phyloP scores from a whole-genome alignment of 2,888 invertebrate species.

The Glaucopsyche alexis region DNA sequence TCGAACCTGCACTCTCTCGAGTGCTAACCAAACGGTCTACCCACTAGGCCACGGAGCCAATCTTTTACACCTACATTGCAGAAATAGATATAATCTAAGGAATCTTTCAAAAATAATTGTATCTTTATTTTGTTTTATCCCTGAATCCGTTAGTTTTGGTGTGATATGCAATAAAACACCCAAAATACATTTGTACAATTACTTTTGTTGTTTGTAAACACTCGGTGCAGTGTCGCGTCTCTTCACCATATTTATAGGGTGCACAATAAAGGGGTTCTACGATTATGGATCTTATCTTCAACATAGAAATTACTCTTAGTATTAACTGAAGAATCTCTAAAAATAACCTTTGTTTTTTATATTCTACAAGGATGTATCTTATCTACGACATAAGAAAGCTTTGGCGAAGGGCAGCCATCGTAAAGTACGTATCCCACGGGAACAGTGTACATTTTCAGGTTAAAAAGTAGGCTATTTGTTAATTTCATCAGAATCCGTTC shows the following conservation, averaged over 20 bases:
- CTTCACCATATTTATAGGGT: neutral
- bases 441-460: too few relatives aligned
- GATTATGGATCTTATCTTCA: neutral
- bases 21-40: too few relatives aligned
- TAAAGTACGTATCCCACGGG: too few relatives aligned
- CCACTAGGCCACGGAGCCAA: too few relatives aligned
- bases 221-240: neutral
- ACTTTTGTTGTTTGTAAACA: neutral
- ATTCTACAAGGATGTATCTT: too few relatives aligned
- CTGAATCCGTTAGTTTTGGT: neutral
- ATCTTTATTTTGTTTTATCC: neutral
- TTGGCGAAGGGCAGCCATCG: too few relatives aligned
- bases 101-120: neutral
- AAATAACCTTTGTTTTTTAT: neutral
- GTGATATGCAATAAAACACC: neutral
- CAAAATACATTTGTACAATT: neutral
- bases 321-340: neutral
- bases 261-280: neutral
- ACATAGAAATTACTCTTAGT: too few relatives aligned
- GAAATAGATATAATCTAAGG: neutral
- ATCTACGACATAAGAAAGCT: too few relatives aligned
- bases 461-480: too few relatives aligned
- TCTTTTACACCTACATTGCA: neutral
- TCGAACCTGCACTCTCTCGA: too few relatives aligned
- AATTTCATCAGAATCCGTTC: too few relatives aligned